Evolutionary conservation across 1,140 invertebrate genomes (phyloP), one percentile per base, ranked within the genome.

Genomic region (Cotesia vestalis): DNA sequence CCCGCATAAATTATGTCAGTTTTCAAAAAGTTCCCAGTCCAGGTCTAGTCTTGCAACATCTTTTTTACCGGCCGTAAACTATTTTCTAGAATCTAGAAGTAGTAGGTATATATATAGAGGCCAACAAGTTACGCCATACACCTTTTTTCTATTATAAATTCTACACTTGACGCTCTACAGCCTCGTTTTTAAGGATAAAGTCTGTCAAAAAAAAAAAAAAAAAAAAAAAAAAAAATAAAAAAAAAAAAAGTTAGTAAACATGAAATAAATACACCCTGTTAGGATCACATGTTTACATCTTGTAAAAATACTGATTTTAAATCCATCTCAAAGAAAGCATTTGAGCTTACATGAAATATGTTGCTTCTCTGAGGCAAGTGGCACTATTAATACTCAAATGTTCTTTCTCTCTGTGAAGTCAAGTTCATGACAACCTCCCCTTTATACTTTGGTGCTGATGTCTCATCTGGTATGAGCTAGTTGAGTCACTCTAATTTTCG

Each of bases 401-500:
- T 34, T 61, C 60, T 61, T 61, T 61, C 17, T 61, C 53, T 57
- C 53, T 14, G 60, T 61, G 17, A 34, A 61, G 60, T 61, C 60
- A 61, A 61, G 60, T 61, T 61, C 60, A 61, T 61, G 60, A 34
- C 60, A 61, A 20, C 60, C 34, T 61, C 6, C 60, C 60, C 20
- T 61, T 61, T 61, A 34, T 61, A 61, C 20, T 27, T 46, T 46
- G 11, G 40, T 11, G 40, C 5, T 46, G 11, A 46, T 46, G 40
- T 46, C 40, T 46, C 40, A 34, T 36, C 34, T 9, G 4, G 60
- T 34, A 61, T 61, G 20, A 61, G 5, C 6, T 46, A 46, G 66
- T 67, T 27, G 46, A 27, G 59, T 34, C 69, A 70, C 60, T 55
- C 69, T 11, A 60, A 57, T 70, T 70, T 70, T 17, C 60, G 34